A percentile compares a stretch with the other conserved stretches of the same genome.
Evolutionary conservation across 2,888 invertebrate species (phyloP).

Genomic region (Cyaniris semiargus): DNA sequence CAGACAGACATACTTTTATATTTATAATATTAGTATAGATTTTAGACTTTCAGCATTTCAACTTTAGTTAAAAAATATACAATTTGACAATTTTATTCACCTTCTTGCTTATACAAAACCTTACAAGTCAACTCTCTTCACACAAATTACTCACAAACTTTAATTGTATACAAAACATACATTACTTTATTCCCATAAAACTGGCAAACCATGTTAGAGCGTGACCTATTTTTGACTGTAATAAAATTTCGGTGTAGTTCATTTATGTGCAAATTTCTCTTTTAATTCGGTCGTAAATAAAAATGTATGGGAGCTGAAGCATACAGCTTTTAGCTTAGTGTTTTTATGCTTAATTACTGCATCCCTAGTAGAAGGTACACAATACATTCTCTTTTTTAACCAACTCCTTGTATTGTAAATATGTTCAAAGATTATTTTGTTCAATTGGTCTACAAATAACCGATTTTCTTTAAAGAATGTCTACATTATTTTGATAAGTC

Average conservation of each 20-base stretch:
- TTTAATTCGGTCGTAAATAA: conserved; percentile 16
- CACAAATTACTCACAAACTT: not conserved
- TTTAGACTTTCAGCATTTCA: too few relatives aligned
- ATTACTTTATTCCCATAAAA: not conserved
- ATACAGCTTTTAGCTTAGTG: not conserved
- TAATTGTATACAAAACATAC: not conserved
- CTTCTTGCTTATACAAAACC: too few relatives aligned
- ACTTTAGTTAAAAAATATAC: too few relatives aligned
- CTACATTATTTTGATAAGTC: too few relatives aligned
- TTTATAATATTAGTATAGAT: too few relatives aligned
- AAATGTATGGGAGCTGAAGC: not conserved
- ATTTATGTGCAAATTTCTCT: conserved; percentile 14
- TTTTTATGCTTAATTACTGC: not conserved
- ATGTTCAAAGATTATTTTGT: too few relatives aligned
- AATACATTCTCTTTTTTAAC: not conserved
- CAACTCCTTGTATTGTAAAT: too few relatives aligned
- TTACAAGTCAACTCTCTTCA: too few relatives aligned
- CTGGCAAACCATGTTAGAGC: not conserved
- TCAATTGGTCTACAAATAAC: too few relatives aligned
- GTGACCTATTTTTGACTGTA: conserved; percentile 14
- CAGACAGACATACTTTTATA: too few relatives aligned
- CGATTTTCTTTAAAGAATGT: too few relatives aligned
- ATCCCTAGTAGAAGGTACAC: not conserved
- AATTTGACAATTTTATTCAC: too few relatives aligned
- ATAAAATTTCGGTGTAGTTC: conserved; percentile 18